Percentiles rank a stretch among this genome's conserved stretches.
These are phyloP conservation scores for Kryphioiulus occultus DNA, from an alignment of 2,888 invertebrate genomes.

Conservation along the genomic window DNA sequence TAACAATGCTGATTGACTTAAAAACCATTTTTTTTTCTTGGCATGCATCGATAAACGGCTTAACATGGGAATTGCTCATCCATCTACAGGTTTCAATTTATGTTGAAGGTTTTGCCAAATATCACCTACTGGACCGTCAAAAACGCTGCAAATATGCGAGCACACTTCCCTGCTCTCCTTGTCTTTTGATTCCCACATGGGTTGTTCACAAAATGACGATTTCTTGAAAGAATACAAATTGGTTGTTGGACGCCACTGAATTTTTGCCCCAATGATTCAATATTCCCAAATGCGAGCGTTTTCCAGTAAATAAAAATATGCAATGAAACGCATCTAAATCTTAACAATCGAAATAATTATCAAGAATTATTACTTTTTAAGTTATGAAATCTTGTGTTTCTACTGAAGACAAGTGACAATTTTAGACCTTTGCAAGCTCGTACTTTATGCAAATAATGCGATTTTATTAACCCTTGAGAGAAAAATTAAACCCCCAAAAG, in stretches of 20 bases:
- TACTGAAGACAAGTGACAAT: neutral
- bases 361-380: neutral
- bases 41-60: neutral
- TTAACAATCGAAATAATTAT: too few relatives aligned
- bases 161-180: neutral
- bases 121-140: neutral
- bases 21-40: neutral
- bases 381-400: neutral
- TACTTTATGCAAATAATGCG: neutral
- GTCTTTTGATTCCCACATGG: neutral
- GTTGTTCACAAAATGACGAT: neutral
- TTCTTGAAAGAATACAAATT: constrained; percentile 6
- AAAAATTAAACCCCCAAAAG: neutral
- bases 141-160: neutral
- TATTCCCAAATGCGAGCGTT: neutral
- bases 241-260: neutral
- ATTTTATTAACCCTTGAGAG: neutral
- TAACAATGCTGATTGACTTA: neutral
- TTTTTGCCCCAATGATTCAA: neutral
- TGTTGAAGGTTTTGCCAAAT: neutral
- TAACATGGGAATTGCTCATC: constrained; percentile 35
- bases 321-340: neutral
- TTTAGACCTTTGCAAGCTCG: neutral
- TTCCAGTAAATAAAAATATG: neutral
- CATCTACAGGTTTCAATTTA: constrained; percentile 4